Evolutionary conservation across 2,888 invertebrate genomes (phyloP).

Genomic region (Melanophora roralis): DNA sequence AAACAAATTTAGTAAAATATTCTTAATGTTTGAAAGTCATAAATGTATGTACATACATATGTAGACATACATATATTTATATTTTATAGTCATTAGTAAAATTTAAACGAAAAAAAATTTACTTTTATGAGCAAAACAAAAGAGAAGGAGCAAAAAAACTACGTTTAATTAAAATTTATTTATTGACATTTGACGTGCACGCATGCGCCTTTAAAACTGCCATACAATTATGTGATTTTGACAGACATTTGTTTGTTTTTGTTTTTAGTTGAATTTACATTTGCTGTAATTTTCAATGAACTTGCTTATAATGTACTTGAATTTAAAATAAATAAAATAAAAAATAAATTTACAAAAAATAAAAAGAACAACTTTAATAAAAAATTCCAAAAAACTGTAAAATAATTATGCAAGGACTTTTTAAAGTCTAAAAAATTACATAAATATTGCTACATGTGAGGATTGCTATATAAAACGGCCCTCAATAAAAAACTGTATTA

Average conservation of each 20-base stretch:
- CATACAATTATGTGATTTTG: slow-evolving; percentile 51
- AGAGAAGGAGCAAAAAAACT: slow-evolving; percentile 3
- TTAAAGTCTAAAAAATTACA: neutral
- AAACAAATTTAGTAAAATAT: slow-evolving; percentile 52
- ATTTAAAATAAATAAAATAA: slow-evolving; percentile 19
- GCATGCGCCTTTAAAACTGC: slow-evolving; percentile 60
- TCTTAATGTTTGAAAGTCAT: slow-evolving; percentile 28
- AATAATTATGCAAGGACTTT: slow-evolving; percentile 21
- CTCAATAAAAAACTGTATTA: no score
- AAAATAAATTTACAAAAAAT: neutral
- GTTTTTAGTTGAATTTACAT: slow-evolving; percentile 17
- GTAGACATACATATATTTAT: no score
- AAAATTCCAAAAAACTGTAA: slow-evolving; percentile 11
- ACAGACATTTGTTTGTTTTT: slow-evolving; percentile 34
- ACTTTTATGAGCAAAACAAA: neutral
- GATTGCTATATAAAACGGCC: no score
- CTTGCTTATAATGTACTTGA: slow-evolving; percentile 53
- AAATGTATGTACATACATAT: no score
- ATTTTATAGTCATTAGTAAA: slow-evolving; percentile 3
- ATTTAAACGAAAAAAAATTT: neutral
- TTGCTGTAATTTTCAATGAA: slow-evolving; percentile 51
- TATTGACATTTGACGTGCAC: slow-evolving; percentile 61
- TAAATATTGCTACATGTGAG: no score
- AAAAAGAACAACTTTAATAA: neutral
- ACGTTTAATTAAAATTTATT: slow-evolving; percentile 49